Evolutionary conservation across 2,113 vertebrate genomes (phyloP), one percentile per base, ranked within the genome.

Genomic region (Patagioenas fasciata): DNA sequence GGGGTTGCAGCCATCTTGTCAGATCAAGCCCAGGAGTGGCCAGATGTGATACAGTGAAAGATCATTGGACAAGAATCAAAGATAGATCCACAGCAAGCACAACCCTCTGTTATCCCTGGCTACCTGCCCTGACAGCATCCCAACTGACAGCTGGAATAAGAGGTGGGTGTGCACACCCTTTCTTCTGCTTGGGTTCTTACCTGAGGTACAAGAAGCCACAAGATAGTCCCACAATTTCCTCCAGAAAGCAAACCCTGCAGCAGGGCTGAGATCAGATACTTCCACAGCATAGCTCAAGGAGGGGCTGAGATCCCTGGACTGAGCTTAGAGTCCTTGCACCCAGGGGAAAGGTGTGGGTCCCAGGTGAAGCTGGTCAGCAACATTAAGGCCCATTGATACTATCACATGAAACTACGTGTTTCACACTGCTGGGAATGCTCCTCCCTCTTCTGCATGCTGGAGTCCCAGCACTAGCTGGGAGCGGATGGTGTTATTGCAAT

Each of bases 231-330:
- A 19, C 2, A 3, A 3, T 31, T 74, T 92, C 34, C 32, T 74
- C 13, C 5, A 56, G 32, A 83, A 54, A 42, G 40, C 15, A 62
- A 61, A 5, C 14, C 31, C 47, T 85, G 2, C 28, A 85, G 6
- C 2, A 70, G 9, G 1, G 0, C 9, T 25, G 2, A 38, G 3
- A 58, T 18, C 4, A 47, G 1, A 13, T 1, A 47, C 4, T 58
- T 1, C 3, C 15, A 38, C 15, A 34, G 2, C 10, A 10, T 0
- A n/a, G 1, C 3, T 2, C 17, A 0, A 0, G 0, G 1, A 78
- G 38, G 0, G 2, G 0, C 0, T 23, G 0, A 44, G 6, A 0
- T 0, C 2, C 2, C 3, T 34, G 13, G 5, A 2, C 16, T 66
- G 40, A 78, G 38, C 25, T 91, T 78, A 60, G 38, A 64, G 31